Conservation (phyloP, 2,113 vertebrate genomes). For the Acanthisitta chloris region DNA sequence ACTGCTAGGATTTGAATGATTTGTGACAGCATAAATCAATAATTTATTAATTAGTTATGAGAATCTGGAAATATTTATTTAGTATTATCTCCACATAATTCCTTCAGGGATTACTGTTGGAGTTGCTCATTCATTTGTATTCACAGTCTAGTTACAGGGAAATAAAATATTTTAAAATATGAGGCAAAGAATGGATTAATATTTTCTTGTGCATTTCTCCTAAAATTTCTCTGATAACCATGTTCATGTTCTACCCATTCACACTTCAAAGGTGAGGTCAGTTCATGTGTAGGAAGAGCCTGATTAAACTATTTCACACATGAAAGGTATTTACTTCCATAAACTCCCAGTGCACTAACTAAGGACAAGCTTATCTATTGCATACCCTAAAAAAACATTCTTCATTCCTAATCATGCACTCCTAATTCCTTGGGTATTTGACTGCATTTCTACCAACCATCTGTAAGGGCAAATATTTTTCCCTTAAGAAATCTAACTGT, state of each 20-base stretch:
- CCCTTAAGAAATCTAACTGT: neutral
- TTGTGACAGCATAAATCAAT: neutral
- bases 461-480: neutral
- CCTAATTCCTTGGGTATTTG: neutral
- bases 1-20: neutral
- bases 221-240: neutral
- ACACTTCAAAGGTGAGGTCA: neutral
- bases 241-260: neutral
- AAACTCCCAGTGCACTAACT: neutral
- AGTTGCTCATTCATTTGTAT: neutral
- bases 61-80: neutral
- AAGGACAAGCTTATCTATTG: neutral
- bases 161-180: neutral
- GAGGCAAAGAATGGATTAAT: neutral
- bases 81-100: neutral
- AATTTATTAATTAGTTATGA: constrained; percentile 10
- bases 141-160: neutral
- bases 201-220: neutral
- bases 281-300: neutral
- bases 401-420: neutral
- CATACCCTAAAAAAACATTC: neutral
- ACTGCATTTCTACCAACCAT: neutral
- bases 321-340: neutral
- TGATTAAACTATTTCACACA: neutral
- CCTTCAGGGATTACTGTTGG: neutral